These are phyloP conservation scores for Nycticebus coucang DNA, from an alignment of 2,113 vertebrate genomes.

Conservation along the genomic window DNA sequence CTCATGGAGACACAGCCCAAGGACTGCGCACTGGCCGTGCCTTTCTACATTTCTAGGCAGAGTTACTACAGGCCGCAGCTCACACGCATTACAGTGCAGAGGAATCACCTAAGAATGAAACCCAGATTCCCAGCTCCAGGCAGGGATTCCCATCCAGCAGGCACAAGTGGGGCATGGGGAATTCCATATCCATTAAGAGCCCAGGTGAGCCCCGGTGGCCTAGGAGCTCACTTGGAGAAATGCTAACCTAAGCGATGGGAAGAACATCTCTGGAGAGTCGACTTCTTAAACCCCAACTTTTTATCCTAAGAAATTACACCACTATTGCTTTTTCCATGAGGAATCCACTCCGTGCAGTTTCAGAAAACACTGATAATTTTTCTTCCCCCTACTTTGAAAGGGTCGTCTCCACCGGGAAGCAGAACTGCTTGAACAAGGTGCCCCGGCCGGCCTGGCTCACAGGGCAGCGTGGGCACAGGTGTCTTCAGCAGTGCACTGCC, in stretches of 20 bases:
- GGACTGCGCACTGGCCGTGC: background rate
- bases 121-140: background rate
- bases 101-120: background rate
- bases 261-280: background rate
- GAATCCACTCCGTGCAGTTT: background rate
- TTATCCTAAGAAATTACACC: background rate
- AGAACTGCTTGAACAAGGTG: background rate
- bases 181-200: background rate
- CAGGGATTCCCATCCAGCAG: background rate
- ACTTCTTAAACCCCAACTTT: background rate
- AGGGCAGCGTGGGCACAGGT: rapidly evolving
- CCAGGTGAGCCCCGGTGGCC: background rate
- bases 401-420: background rate
- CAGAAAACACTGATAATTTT: background rate
- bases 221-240: background rate
- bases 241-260: background rate
- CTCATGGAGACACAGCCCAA: background rate
- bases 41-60: background rate
- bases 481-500: background rate
- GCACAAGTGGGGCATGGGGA: background rate
- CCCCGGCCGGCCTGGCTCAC: background rate
- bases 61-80: background rate
- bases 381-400: background rate
- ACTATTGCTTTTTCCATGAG: background rate
- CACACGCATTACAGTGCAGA: background rate